phyloP scores from a whole-genome alignment of 2,113 vertebrate species.

The Xenus cinereus region DNA sequence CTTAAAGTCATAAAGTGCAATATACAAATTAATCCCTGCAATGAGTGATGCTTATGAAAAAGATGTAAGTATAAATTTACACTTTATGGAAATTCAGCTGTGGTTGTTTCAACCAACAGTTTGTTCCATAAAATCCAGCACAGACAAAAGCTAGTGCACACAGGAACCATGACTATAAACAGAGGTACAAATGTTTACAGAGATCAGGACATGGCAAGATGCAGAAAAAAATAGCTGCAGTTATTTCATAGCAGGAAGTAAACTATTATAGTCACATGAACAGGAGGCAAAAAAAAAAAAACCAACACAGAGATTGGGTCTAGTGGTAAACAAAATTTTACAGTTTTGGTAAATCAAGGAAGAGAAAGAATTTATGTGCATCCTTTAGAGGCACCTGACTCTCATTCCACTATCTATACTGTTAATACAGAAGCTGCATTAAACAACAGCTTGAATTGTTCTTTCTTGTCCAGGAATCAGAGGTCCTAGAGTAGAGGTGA shows the following conservation, averaged over 20 bases:
- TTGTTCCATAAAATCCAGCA: background rate
- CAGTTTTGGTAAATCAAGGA: background rate
- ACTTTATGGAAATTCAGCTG: background rate
- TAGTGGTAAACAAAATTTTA: background rate
- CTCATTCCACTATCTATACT: background rate
- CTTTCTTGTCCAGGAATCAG: background rate
- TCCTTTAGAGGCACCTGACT: background rate
- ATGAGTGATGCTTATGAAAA: background rate
- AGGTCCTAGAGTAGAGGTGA: background rate
- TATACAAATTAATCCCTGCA: background rate
- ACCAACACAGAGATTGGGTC: background rate
- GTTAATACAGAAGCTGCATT: background rate
- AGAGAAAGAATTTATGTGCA: background rate
- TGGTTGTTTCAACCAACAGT: fast-evolving
- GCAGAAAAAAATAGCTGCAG: background rate
- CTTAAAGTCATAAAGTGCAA: background rate
- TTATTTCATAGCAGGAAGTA: background rate
- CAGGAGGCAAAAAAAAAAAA: background rate
- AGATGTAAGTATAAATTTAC: background rate
- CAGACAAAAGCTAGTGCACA: background rate
- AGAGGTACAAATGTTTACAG: background rate
- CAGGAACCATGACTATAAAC: background rate
- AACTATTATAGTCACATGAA: background rate
- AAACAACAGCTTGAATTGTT: background rate
- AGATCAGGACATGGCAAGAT: background rate